A percentile compares a stretch with the other conserved stretches of the same genome.
Evolutionary conservation across 2,797 vertebrate species (phyloP).

Genomic region (Phrynocephalus vlangalii): DNA sequence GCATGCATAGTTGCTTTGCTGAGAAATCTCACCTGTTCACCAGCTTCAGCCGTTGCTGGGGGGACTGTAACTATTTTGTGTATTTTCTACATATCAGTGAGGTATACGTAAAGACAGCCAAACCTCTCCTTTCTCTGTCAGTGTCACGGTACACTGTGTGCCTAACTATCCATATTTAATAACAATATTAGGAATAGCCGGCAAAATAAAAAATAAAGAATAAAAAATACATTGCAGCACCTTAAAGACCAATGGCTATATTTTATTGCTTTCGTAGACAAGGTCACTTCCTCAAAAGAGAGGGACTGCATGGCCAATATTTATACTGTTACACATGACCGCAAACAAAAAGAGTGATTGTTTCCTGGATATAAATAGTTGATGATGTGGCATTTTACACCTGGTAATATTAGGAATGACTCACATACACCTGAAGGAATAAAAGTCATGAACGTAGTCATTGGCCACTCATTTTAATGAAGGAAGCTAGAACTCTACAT

Average conservation of each 20-base stretch:
- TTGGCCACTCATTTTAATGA: not conserved
- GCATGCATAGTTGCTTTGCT: constrained; percentile 50
- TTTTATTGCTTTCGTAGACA: too few species aligned
- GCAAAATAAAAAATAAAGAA: too few species aligned
- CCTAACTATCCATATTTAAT: not conserved
- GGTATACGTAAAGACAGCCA: not conserved
- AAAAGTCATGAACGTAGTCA: not conserved
- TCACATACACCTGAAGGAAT: not conserved
- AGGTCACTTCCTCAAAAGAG: too few species aligned
- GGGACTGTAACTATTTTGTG: too few species aligned
- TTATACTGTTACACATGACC: too few species aligned
- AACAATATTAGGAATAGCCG: not conserved
- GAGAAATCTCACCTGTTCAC: constrained; percentile 56
- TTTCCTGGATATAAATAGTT: too few species aligned
- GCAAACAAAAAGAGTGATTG: too few species aligned
- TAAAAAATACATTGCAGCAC: too few species aligned
- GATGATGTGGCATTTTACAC: too few species aligned
- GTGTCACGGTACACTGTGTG: not conserved
- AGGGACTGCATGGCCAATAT: too few species aligned
- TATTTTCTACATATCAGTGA: not conserved
- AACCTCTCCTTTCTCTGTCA: not conserved
- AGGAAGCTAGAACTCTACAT: not conserved
- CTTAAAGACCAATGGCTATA: too few species aligned
- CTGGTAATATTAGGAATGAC: not conserved
- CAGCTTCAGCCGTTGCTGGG: constrained; percentile 14